phyloP scores from a whole-genome alignment of 1,140 invertebrate genomes.

The Tetramorium parvispinum region DNA sequence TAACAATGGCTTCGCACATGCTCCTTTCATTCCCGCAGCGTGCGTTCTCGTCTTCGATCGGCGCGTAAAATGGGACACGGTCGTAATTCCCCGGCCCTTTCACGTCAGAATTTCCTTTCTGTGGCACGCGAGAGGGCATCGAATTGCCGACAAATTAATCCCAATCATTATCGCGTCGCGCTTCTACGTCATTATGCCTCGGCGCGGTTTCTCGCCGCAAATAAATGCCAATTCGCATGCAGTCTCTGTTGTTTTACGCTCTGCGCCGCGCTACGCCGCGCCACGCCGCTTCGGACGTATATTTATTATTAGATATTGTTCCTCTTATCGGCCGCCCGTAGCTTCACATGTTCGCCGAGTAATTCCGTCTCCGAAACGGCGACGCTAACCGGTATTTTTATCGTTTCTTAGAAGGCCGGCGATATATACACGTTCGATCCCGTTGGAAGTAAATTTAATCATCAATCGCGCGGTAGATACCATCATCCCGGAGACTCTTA shows the following conservation, averaged over 20 bases:
- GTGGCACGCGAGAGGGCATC: neutral
- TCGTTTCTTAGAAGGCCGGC: slow-evolving; percentile 29
- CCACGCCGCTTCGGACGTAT: neutral
- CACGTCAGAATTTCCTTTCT: neutral
- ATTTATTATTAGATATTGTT: slow-evolving; percentile 56
- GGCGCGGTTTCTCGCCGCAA: neutral
- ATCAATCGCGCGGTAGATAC: neutral
- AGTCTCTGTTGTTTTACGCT: neutral
- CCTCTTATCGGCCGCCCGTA: slow-evolving; percentile 44
- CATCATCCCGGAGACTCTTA: slow-evolving; percentile 17
- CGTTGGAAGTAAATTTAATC: slow-evolving; percentile 22
- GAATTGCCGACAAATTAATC: neutral
- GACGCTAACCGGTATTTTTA: slow-evolving; percentile 40
- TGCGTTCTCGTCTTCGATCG: slow-evolving; percentile 21
- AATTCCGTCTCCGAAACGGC: slow-evolving; percentile 16
- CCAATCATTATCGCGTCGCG: neutral
- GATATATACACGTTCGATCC: neutral
- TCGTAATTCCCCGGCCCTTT: neutral
- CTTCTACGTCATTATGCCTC: neutral
- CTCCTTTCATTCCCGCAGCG: slow-evolving; percentile 32
- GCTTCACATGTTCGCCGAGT: slow-evolving; percentile 10
- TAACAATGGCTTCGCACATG: slow-evolving; percentile 42
- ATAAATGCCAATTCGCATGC: slow-evolving; percentile 25
- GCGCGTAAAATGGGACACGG: slow-evolving; percentile 15
- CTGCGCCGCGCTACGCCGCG: neutral